These are phyloP conservation scores for Andrena fulva DNA, from an alignment of 2,888 invertebrate genomes.

Conservation along the genomic window DNA sequence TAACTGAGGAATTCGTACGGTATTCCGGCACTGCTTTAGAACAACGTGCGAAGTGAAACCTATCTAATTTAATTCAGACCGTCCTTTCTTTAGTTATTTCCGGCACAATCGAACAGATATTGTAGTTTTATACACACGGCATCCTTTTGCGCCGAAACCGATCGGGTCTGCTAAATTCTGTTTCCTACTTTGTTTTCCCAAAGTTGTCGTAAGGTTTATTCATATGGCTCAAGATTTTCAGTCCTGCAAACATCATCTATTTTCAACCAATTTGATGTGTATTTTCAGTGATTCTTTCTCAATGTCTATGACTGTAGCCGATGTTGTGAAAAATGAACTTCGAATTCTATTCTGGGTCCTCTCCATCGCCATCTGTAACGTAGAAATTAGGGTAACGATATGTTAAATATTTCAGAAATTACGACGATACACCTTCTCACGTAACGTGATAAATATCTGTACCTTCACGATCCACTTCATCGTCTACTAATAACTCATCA, in stretches of 20 bases:
- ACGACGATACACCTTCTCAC: background rate
- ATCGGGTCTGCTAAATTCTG: conserved; percentile 53
- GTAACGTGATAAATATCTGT: conserved; percentile 8
- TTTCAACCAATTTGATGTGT: conserved; percentile 62
- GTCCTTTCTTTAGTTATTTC: conserved; percentile 38
- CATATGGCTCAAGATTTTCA: conserved; percentile 71
- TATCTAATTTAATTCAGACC: conserved; percentile 56
- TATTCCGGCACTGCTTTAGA: conserved; percentile 41
- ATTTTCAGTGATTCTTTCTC: conserved; percentile 57
- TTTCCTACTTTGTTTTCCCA: conserved; percentile 43
- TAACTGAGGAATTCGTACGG: conserved; percentile 62
- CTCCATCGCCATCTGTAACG: conserved; percentile 71
- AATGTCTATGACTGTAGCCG: conserved; percentile 56
- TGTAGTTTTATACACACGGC: conserved; percentile 60
- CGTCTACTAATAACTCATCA: conserved; percentile 80
- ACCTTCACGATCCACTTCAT: conserved; percentile 80
- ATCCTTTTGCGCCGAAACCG: conserved; percentile 38
- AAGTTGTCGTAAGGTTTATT: conserved; percentile 65
- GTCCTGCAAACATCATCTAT: conserved; percentile 61
- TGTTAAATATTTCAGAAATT: conserved; percentile 4
- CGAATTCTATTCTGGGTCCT: conserved; percentile 77
- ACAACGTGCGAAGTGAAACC: conserved; percentile 46
- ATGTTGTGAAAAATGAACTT: conserved; percentile 37
- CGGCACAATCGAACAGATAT: conserved; percentile 55
- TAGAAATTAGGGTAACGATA: background rate